These are phyloP conservation scores for Caenorhabditis macrosperma DNA, from an alignment of 2,888 invertebrate genomes.

Conservation along the genomic window DNA sequence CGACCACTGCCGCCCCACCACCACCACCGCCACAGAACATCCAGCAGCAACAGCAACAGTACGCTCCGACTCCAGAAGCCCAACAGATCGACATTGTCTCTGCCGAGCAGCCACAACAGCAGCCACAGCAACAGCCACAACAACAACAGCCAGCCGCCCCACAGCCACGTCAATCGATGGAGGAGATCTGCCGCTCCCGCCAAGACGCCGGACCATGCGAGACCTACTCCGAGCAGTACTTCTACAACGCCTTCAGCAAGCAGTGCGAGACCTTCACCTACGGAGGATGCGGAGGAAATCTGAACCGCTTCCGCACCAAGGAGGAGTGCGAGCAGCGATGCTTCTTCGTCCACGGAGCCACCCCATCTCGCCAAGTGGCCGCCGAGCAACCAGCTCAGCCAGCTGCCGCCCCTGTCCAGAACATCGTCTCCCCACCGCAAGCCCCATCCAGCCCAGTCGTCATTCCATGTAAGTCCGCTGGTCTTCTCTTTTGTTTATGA, in stretches of 20 bases:
- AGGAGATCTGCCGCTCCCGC: constrained; percentile 72
- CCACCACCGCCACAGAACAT: constrained; percentile 47
- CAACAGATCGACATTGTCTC: constrained; percentile 49
- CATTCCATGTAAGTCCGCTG: constrained; percentile 59
- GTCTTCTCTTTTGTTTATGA: background rate
- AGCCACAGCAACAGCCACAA: constrained; percentile 26
- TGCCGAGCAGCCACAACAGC: constrained; percentile 37
- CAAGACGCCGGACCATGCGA: constrained; percentile 87
- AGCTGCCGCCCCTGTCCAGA: constrained; percentile 14
- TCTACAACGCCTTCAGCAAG: constrained; percentile 64
- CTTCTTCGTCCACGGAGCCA: constrained; percentile 65
- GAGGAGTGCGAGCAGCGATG: constrained; percentile 74
- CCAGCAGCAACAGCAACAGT: no score
- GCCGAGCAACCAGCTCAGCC: constrained; percentile 22
- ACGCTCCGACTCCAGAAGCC: constrained; percentile 37
- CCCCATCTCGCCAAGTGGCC: constrained; percentile 31
- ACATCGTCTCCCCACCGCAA: constrained; percentile 55
- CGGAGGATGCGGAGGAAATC: constrained; percentile 79
- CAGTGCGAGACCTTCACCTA: constrained; percentile 74
- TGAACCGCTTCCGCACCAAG: constrained; percentile 72
- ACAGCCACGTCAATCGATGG: constrained; percentile 60
- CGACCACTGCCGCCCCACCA: constrained; percentile 54
- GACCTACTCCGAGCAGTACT: constrained; percentile 84
- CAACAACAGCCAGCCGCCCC: constrained; percentile 15
- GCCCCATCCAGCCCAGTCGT: constrained; percentile 31